Base-by-base conservation (phyloP, 64 coral and sea anemone species). In the Anthopleura sola region DNA sequence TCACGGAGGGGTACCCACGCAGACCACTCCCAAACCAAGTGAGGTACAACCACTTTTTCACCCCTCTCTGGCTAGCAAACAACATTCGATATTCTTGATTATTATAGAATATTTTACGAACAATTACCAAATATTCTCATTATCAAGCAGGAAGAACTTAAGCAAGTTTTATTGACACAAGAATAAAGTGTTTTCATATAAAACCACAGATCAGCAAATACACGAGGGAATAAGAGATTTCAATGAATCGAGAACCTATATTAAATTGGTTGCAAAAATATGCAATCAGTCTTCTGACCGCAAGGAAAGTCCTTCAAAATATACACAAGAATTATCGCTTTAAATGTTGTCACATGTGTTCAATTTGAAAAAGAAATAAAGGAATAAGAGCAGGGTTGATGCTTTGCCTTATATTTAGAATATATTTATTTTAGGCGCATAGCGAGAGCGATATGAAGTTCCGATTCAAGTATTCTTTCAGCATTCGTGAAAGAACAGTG, bases 51-150 rank as follows among this genome's bases (percentile, higher is more conserved):
- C 39, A 24, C 19, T 77, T 77, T 79, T 44, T 79, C 19, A 79
- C 76, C 76, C 76, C 76, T 48, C 76, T 79, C 76, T 24, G 2
- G 44, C 5, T 24, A 10, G 44, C 5, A 20, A 26, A 26, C 18
- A 79, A 44, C 19, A 77, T 38, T 79, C 36, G 66, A 71, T 79
- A 44, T 38, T 79, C 24, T 44, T 24, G 19, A 77, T 16, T 38
- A 24, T 44, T 38, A 38, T 11, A 18, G 7, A 26, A 79, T 11
- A 44, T 79, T 79, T n/a, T 20, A 13, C 44, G 8, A 37, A 18
- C 44, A 47, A 79, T 46, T 79, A 79, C 44, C 76, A 79, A 79
- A 38, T 44, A 78, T 78, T 78, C 76, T 78, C 76, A 78, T 78
- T 78, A 78, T 19, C 36, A 47, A 79, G 76, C 76, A 79, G 76